Evolutionary conservation across 2,113 vertebrate genomes (phyloP).

Genomic region (Anser cygnoides): DNA sequence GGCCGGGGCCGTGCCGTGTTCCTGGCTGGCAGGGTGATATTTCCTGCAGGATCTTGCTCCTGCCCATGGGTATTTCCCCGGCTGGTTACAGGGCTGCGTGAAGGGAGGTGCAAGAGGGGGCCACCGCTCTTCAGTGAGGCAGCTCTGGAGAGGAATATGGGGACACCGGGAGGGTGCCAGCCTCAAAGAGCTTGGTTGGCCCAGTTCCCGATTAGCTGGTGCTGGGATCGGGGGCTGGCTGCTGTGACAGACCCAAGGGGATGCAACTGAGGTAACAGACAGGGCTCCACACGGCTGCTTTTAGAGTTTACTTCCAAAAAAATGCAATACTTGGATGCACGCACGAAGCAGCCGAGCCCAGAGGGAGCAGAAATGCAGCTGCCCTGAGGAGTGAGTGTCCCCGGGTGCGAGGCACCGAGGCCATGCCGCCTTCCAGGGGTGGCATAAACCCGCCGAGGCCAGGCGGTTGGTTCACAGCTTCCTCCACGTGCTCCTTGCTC

Average conservation of each 20-base stretch:
- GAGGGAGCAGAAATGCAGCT: not conserved
- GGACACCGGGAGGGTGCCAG: no score
- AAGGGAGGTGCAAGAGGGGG: not conserved
- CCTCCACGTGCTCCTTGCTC: rapidly evolving
- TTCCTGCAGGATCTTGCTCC: not conserved
- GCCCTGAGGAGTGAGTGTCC: not conserved
- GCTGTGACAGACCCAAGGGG: not conserved
- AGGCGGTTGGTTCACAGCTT: not conserved
- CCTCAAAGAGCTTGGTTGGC: not conserved
- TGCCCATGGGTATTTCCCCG: not conserved
- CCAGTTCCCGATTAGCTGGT: not conserved
- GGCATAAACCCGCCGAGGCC: rapidly evolving
- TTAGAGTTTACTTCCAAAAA: not conserved
- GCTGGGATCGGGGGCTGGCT: not conserved
- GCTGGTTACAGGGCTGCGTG: rapidly evolving
- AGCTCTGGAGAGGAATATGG: not conserved
- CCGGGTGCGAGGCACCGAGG: rapidly evolving
- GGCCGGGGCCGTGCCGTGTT: rapidly evolving
- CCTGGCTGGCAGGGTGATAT: not conserved
- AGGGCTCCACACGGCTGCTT: not conserved
- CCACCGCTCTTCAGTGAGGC: not conserved
- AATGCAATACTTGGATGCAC: not conserved
- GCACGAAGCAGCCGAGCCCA: rapidly evolving
- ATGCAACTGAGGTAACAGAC: not conserved
- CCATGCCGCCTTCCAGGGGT: not conserved